phyloP scores from a whole-genome alignment of 2,888 invertebrate genomes.

The Eugnorisma glareosa region DNA sequence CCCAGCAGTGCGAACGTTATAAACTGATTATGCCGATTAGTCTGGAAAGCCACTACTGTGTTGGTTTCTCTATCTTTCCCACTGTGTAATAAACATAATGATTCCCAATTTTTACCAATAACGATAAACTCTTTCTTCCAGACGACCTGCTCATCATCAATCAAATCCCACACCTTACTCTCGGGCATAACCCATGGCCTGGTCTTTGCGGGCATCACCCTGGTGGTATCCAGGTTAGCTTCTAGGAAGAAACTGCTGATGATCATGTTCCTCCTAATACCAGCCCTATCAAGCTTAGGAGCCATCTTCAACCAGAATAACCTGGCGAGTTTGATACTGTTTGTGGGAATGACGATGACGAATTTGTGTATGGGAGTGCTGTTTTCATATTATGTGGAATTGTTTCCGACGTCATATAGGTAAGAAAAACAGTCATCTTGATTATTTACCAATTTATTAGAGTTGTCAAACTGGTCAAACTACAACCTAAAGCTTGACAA shows the following conservation, averaged over 20 bases:
- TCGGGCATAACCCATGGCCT: conserved; percentile 60
- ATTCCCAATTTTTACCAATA: too few species aligned
- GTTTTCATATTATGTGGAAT: conserved; percentile 66
- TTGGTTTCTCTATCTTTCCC: too few species aligned
- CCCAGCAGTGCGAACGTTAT: too few species aligned
- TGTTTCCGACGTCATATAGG: conserved; percentile 62
- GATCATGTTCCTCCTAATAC: conserved; percentile 60
- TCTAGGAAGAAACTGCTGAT: conserved; percentile 67
- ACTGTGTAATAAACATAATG: too few species aligned
- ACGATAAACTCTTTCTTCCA: conserved; percentile 6
- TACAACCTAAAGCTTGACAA: not conserved
- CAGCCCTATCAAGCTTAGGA: conserved; percentile 61
- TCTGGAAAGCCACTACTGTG: too few species aligned
- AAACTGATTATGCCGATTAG: too few species aligned
- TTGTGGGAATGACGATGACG: conserved; percentile 69
- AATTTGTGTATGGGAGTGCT: conserved; percentile 68
- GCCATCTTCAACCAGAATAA: conserved; percentile 64
- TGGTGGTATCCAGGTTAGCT: conserved; percentile 61
- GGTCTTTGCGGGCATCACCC: conserved; percentile 61
- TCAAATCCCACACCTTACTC: conserved; percentile 49
- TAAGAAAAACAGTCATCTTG: conserved; percentile 9
- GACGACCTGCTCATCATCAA: conserved; percentile 48
- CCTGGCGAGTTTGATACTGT: conserved; percentile 65
- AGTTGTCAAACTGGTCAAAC: not conserved
- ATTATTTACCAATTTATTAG: not conserved